Evolutionary conservation across 2,113 vertebrate species (phyloP).

Genomic region (Mungos mungo): DNA sequence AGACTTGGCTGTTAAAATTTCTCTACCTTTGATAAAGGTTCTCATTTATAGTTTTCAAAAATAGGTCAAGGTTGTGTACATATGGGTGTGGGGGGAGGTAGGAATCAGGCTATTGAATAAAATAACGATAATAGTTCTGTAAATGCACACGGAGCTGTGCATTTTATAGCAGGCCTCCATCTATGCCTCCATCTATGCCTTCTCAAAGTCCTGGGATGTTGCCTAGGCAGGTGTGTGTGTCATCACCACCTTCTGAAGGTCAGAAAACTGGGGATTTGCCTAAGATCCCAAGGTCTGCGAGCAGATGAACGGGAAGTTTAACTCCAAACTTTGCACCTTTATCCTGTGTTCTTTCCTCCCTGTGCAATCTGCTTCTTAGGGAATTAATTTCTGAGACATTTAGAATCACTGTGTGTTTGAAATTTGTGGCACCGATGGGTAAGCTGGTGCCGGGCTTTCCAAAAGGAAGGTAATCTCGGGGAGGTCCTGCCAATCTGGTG

Average conservation of each 20-base stretch:
- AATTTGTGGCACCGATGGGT: not conserved
- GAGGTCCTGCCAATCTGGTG: not conserved
- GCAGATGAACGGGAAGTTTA: not conserved
- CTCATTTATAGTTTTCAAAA: not conserved
- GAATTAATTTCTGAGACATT: not conserved
- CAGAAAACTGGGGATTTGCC: not conserved
- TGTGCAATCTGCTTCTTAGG: not conserved
- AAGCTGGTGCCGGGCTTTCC: not conserved
- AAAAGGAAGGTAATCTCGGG: not conserved
- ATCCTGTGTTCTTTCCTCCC: not conserved
- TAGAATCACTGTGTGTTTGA: not conserved
- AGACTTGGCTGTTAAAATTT: not conserved
- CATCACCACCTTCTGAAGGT: not conserved
- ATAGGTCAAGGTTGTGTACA: not conserved
- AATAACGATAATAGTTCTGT: accelerated
- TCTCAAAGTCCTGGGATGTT: accelerated
- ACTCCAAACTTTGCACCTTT: not conserved
- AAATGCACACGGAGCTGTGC: not conserved
- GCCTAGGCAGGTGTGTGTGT: not conserved
- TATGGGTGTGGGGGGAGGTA: not conserved
- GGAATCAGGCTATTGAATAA: not conserved
- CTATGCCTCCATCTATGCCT: not conserved
- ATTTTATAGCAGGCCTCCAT: not conserved
- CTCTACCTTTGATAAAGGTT: not conserved
- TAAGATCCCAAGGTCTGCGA: not conserved